Base-by-base conservation (phyloP, 2,113 vertebrate genomes). In the Phalacrocorax aristotelis region DNA sequence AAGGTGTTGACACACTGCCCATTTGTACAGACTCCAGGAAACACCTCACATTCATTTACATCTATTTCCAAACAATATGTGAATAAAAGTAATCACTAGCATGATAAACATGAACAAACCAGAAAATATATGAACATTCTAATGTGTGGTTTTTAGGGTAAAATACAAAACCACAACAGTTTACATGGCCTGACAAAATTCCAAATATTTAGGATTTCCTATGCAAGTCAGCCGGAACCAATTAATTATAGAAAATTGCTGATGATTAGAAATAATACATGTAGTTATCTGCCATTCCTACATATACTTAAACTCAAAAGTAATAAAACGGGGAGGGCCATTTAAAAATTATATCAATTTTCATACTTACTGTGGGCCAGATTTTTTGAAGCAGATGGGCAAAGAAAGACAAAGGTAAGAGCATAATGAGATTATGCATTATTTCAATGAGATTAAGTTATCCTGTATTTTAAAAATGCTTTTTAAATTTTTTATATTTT, bases 21-120 rank as follows among this genome's bases (percentile, higher is more conserved):
- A 18, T 99, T 99, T 95, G 98, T 98, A 96, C 99, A 99, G 58
- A 99, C 98, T 85, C 99, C 99, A 23, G 99, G 99, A 96, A 99
- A 99, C 83, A 99, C 99, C 82, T 99, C 98, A 98, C 99, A 99
- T 96, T 99, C 99, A 83, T 99, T 98, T 94, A 99, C 99, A 96
- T 99, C 99, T 99, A 97, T 91, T 83, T 75, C 30, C 58, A 91
- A 92, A 66, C 30, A 82, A 92, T 84, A 90, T 18, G 23, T 38
- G 22, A 95, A 77, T 42, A 65, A 52, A 91, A 83, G 25, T 44
- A 77, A 90, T 74, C 58, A 55, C 34, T 44, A 90, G 40, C 23
- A 68, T 48, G 44, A 8, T 72, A 69, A 87, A 84, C 21, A 58
- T 18, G n/a, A 82, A 65, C 3, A 77, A 64, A 88, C 40, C 26